Evolutionary conservation across 2,888 invertebrate species (phyloP).

Genomic region (Diogma glabrata): DNA sequence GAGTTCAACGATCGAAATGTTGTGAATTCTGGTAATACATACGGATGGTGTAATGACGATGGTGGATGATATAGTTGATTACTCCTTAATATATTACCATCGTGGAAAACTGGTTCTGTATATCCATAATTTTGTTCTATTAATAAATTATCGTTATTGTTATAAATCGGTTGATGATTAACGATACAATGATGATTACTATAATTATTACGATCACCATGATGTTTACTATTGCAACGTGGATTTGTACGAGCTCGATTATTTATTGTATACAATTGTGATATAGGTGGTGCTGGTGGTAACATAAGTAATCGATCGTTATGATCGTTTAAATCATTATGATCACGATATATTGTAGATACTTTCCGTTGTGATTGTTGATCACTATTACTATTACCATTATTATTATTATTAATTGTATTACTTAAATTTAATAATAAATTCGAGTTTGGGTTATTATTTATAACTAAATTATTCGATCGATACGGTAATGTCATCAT

Average conservation of each 20-base stretch:
- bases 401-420: constrained; percentile 21
- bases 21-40: constrained; percentile 17
- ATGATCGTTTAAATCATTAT: no score
- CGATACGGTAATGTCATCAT: constrained; percentile 17
- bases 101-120: constrained; percentile 54
- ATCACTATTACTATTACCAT: constrained; percentile 17
- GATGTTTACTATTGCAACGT: constrained; percentile 19
- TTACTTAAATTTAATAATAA: constrained; percentile 6
- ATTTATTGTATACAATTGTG: constrained; percentile 3
- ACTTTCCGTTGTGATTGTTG: background rate
- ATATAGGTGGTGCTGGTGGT: constrained; percentile 5
- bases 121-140: constrained; percentile 37
- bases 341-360: constrained; percentile 11
- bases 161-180: background rate
- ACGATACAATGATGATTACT: no score
- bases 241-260: constrained; percentile 8
- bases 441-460: constrained; percentile 4
- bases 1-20: constrained; percentile 16
- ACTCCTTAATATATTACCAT: background rate
- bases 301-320: constrained; percentile 8
- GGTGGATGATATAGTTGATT: constrained; percentile 26
- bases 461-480: constrained; percentile 10
- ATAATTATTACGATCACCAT: background rate
- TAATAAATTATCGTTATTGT: constrained; percentile 29
- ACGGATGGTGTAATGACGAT: constrained; percentile 39